Percentiles rank a stretch among this genome's conserved stretches.
These are phyloP conservation scores for Erethizon dorsatum DNA, from an alignment of 2,797 vertebrate genomes.

Conservation along the genomic window DNA sequence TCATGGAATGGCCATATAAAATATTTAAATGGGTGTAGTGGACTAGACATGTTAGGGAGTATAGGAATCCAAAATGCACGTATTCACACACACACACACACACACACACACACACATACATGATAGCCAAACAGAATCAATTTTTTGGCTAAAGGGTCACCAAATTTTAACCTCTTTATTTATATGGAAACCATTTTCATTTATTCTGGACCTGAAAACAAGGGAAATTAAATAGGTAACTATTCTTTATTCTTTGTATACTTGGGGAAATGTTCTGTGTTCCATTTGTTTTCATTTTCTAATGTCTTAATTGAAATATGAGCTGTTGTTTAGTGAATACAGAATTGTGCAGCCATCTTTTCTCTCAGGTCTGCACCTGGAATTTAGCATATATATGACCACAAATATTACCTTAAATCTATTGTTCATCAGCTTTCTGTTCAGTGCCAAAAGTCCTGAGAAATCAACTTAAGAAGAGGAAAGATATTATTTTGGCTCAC, in stretches of 20 bases:
- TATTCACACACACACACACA: not conserved
- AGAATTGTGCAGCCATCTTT: not conserved
- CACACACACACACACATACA: not conserved
- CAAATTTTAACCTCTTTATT: not conserved
- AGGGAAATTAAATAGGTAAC: not conserved
- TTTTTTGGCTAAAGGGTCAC: not conserved
- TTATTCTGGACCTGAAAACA: not conserved
- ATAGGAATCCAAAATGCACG: not conserved
- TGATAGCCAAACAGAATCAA: not conserved
- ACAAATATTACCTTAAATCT: not conserved
- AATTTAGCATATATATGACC: not conserved
- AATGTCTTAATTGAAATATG: slow-evolving; percentile 30
- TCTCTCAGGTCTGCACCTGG: not conserved
- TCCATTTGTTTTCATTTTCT: not conserved
- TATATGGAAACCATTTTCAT: not conserved
- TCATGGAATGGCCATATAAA: not conserved
- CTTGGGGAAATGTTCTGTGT: not conserved
- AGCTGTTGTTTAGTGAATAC: not conserved
- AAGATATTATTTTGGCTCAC: not conserved
- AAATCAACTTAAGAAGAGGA: too few species aligned
- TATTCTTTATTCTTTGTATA: not conserved
- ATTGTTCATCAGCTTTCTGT: not conserved
- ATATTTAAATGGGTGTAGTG: not conserved
- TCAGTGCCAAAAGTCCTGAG: not conserved
- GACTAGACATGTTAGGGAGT: too few species aligned